phyloP scores from a whole-genome alignment of 2,797 vertebrate genomes.

The Crax fasciolata region DNA sequence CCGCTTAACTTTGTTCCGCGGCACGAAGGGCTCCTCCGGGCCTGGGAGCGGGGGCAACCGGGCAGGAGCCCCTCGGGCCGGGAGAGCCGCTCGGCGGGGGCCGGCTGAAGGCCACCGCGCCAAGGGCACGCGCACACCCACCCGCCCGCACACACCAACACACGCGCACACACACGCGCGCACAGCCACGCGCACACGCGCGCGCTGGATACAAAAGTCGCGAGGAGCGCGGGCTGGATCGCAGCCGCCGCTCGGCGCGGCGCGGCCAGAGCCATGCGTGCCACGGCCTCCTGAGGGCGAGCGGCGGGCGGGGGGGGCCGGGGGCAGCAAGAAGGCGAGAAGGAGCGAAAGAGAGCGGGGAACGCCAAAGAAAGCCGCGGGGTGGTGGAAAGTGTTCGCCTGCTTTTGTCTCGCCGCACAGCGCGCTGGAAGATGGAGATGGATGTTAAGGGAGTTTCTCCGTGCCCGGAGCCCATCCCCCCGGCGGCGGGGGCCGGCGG shows the following conservation, averaged over 20 bases:
- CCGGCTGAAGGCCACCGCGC: conserved; percentile 75
- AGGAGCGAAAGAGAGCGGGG: neutral
- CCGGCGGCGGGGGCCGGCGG: conserved; percentile 84
- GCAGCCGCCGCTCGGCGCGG: conserved; percentile 40
- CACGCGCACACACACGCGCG: neutral
- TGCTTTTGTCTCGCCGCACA: conserved; percentile 81
- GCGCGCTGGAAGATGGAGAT: conserved; percentile 89
- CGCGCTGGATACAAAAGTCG: conserved; percentile 67
- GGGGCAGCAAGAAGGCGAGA: neutral
- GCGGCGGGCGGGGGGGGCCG: conserved; percentile 33
- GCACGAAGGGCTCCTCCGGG: conserved; percentile 49
- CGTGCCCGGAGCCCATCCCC: conserved; percentile 86
- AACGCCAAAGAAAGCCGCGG: conserved; percentile 50
- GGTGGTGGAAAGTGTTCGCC: conserved; percentile 66
- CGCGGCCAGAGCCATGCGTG: conserved; percentile 75
- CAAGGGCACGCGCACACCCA: conserved; percentile 66
- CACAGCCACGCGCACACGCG: neutral
- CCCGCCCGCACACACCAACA: neutral
- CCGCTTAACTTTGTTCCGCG: conserved; percentile 80
- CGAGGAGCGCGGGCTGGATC: conserved; percentile 49
- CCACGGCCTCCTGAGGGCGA: conserved; percentile 76
- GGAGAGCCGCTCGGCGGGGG: conserved; percentile 68
- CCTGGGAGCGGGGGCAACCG: conserved; percentile 36
- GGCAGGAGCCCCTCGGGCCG: too few species aligned
- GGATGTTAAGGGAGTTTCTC: conserved; percentile 88